phyloP scores from a whole-genome alignment of 2,888 invertebrate genomes.

The Tuberolachnus salignus region DNA sequence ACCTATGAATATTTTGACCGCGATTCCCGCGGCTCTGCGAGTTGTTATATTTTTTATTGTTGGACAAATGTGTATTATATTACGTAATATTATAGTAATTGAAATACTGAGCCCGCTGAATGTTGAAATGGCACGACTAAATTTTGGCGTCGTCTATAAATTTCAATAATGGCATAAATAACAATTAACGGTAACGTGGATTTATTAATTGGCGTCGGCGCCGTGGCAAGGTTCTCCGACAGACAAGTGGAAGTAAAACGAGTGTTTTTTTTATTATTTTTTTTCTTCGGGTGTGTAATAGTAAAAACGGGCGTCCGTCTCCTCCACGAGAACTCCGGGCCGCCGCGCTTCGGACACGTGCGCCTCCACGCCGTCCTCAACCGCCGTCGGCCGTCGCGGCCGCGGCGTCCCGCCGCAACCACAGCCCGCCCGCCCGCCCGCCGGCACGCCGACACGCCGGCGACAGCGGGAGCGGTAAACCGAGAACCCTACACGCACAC shows the following conservation, averaged over 20 bases:
- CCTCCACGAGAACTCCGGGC: slow-evolving; percentile 45
- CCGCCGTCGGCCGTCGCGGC: background rate
- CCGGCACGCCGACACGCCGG: background rate
- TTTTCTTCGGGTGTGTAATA: background rate
- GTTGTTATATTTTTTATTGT: too few relatives aligned
- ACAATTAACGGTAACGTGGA: background rate
- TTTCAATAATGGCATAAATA: background rate
- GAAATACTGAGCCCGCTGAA: too few relatives aligned
- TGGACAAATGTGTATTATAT: too few relatives aligned
- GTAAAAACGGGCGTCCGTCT: slow-evolving; percentile 53
- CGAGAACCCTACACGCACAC: slow-evolving; percentile 4
- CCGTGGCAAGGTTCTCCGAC: background rate
- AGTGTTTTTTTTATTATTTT: background rate
- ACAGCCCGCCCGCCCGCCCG: background rate
- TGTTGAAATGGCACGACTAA: background rate
- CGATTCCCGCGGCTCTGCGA: too few relatives aligned
- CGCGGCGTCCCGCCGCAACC: slow-evolving; percentile 1
- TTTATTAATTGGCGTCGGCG: background rate
- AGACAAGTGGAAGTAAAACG: background rate
- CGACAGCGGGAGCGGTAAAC: background rate
- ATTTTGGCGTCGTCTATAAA: background rate
- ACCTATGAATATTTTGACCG: too few relatives aligned
- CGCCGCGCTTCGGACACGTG: slow-evolving; percentile 31
- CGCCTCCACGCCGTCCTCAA: background rate
- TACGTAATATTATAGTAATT: too few relatives aligned